Evolutionary conservation across 2,113 vertebrate species (phyloP).

Genomic region (Menidia beryllina): DNA sequence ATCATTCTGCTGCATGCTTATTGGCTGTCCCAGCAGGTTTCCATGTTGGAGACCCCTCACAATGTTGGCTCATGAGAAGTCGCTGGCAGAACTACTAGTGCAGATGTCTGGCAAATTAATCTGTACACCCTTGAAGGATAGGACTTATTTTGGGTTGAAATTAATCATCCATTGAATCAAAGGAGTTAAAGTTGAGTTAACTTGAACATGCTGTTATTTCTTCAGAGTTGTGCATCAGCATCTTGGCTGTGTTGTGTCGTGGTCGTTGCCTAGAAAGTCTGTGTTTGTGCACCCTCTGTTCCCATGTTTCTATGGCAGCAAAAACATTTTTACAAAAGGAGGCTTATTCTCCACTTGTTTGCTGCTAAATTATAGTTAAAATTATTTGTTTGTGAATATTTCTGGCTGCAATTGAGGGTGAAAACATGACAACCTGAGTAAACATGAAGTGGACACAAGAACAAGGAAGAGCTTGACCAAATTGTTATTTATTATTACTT

Average conservation of each 20-base stretch:
- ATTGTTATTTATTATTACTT: not conserved
- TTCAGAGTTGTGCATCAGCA: not conserved
- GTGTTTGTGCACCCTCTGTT: not conserved
- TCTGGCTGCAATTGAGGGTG: slow-evolving; percentile 8
- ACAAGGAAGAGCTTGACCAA: not conserved
- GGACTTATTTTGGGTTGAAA: slow-evolving; percentile 27
- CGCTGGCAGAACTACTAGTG: slow-evolving; percentile 44
- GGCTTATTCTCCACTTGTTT: not conserved
- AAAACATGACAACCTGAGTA: slow-evolving; percentile 1
- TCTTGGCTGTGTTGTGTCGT: slow-evolving; percentile 16
- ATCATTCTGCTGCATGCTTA: slow-evolving; percentile 52
- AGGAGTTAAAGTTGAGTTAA: slow-evolving; percentile 8
- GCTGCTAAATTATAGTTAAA: not conserved
- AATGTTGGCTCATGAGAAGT: slow-evolving; percentile 39
- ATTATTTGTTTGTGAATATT: slow-evolving; percentile 17
- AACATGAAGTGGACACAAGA: not conserved
- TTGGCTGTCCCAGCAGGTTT: slow-evolving; percentile 21
- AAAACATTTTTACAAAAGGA: not conserved
- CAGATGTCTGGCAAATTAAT: slow-evolving; percentile 29
- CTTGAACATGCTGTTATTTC: not conserved
- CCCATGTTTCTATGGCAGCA: slow-evolving; percentile 10
- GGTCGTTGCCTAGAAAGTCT: slow-evolving; percentile 3
- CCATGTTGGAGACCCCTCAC: slow-evolving; percentile 32
- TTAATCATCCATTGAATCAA: slow-evolving; percentile 16
- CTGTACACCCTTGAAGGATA: slow-evolving; percentile 1